Conservation (phyloP, 2,888 invertebrate species). For the Caenorhabditis sp. region DNA sequence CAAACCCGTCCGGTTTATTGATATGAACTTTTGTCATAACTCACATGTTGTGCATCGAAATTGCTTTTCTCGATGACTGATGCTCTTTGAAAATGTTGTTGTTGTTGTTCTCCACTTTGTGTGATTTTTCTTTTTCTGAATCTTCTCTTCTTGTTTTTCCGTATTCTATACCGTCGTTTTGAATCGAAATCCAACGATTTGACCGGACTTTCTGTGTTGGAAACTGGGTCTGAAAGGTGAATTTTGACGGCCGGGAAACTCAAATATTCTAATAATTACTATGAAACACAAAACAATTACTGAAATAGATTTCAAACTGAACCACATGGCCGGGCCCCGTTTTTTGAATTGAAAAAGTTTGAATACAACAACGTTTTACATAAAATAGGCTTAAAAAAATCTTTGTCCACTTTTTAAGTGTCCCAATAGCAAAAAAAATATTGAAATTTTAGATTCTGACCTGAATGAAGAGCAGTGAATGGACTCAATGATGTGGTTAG, state of each 20-base stretch:
- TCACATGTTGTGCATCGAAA: slow-evolving; percentile 31
- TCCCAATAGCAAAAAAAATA: no score
- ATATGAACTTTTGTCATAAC: neutral
- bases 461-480: slow-evolving; percentile 30
- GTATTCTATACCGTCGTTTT: slow-evolving; percentile 10
- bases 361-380: no score
- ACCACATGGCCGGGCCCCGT: no score
- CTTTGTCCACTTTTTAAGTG: no score
- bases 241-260: no score
- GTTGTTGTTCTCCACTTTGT: slow-evolving; percentile 13
- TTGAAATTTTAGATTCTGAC: slow-evolving; percentile 9
- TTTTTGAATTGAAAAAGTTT: no score
- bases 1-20: no score
- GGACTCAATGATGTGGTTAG: slow-evolving; percentile 30
- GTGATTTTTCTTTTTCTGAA: slow-evolving; percentile 28
- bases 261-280: no score
- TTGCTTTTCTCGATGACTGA: slow-evolving; percentile 21
- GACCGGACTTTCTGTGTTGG: slow-evolving; percentile 12
- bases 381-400: no score
- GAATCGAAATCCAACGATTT: slow-evolving; percentile 27
- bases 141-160: slow-evolving; percentile 15
- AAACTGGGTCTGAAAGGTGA: neutral
- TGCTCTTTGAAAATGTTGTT: slow-evolving; percentile 23
- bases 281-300: no score
- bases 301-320: no score